Percentiles rank a stretch among this genome's conserved stretches.
These are phyloP conservation scores for Paraescarpia echinospica DNA, from an alignment of 1,140 invertebrate genomes.

Conservation along the genomic window DNA sequence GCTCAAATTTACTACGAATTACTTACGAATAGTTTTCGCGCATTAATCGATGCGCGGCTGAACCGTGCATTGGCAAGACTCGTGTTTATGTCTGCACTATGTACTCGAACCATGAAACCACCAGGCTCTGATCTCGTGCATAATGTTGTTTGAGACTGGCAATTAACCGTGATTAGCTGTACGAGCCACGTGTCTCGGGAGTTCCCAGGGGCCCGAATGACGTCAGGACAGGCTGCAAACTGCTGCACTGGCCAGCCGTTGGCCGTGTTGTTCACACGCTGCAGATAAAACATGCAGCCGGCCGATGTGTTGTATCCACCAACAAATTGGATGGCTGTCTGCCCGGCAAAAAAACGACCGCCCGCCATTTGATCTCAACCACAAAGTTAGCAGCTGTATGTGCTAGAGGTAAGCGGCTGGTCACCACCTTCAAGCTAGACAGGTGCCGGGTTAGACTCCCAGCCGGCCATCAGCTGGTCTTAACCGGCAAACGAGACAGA, in stretches of 20 bases:
- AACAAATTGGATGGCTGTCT: background rate
- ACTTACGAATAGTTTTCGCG: too few species aligned
- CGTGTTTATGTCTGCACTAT: background rate
- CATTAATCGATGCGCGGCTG: too few species aligned
- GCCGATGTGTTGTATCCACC: background rate
- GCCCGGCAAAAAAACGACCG: background rate
- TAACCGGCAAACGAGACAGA: background rate
- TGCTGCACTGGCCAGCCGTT: background rate
- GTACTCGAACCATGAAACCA: background rate
- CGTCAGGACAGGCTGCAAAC: background rate
- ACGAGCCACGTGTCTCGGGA: background rate
- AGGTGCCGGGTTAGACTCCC: background rate
- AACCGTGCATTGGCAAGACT: background rate
- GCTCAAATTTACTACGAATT: too few species aligned
- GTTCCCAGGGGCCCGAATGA: background rate
- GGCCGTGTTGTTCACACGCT: background rate
- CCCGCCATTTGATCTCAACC: background rate
- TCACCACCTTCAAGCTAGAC: background rate
- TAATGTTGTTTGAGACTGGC: background rate
- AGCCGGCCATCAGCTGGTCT: background rate
- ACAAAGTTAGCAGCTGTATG: background rate
- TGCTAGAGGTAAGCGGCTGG: background rate
- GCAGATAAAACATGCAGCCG: background rate
- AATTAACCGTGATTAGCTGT: background rate
- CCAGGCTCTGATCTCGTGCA: background rate